These are phyloP conservation scores for Mimachlamys varia DNA, from an alignment of 2,888 invertebrate species.

Conservation along the genomic window DNA sequence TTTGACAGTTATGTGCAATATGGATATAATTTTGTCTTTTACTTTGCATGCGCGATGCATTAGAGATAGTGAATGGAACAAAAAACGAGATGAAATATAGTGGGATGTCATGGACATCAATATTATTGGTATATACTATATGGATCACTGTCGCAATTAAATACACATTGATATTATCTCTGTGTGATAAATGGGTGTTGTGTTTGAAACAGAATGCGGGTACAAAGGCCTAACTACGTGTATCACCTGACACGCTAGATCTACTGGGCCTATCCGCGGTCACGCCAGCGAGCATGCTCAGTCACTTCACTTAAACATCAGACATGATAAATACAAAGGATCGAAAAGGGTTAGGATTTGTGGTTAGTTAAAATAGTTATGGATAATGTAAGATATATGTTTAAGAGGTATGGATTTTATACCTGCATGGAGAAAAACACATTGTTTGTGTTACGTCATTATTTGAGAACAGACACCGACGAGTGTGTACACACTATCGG, in stretches of 20 bases:
- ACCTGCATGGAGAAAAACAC: not conserved
- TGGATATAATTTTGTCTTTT: conserved; percentile 44
- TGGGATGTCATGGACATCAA: conserved; percentile 14
- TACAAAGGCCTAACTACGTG: not conserved
- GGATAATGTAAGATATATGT: not conserved
- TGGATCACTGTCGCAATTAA: conserved; percentile 32
- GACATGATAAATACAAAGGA: not conserved
- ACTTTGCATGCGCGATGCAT: conserved; percentile 26
- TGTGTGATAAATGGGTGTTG: conserved; percentile 30
- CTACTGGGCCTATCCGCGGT: conserved; percentile 9
- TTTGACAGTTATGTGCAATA: conserved; percentile 49
- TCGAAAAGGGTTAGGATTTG: not conserved
- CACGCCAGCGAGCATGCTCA: not conserved
- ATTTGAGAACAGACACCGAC: not conserved
- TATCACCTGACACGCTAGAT: conserved; percentile 12
- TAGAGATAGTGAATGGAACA: conserved; percentile 25
- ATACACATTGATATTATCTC: conserved; percentile 31
- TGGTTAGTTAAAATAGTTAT: not conserved
- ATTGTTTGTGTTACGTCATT: not conserved
- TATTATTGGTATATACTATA: conserved; percentile 28
- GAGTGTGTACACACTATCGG: not conserved
- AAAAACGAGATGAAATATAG: conserved; percentile 33
- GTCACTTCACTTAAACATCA: not conserved
- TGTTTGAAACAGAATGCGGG: conserved; percentile 34
- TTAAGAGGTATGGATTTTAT: not conserved